Evolutionary conservation across 1,140 invertebrate species (phyloP).

Genomic region (Spodoptera frugiperda): DNA sequence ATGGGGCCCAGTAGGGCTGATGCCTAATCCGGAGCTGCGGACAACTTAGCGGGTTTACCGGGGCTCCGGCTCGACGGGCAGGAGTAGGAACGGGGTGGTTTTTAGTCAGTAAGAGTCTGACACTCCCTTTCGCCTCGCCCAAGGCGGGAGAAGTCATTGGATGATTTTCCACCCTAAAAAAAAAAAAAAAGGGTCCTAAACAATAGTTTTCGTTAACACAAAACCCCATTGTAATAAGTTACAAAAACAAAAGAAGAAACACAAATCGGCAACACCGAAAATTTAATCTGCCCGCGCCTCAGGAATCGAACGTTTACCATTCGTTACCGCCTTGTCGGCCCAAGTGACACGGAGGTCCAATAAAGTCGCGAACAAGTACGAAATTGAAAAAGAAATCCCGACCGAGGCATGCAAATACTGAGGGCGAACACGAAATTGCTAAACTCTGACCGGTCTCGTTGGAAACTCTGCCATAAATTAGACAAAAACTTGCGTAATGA

Average conservation of each 20-base stretch:
- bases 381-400: slow-evolving; percentile 77
- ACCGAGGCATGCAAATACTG: slow-evolving; percentile 64
- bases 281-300: slow-evolving; percentile 15
- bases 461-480: slow-evolving; percentile 50
- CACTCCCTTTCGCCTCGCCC: too few species aligned
- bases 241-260: background rate
- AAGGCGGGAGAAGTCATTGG: too few species aligned
- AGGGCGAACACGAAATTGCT: slow-evolving; percentile 64
- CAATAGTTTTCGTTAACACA: too few species aligned
- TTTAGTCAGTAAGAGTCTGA: too few species aligned
- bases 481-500: slow-evolving; percentile 36
- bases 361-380: slow-evolving; percentile 70
- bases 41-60: too few species aligned
- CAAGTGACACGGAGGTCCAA: slow-evolving; percentile 65
- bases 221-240: too few species aligned
- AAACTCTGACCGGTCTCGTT: slow-evolving; percentile 55
- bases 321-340: slow-evolving; percentile 54
- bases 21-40: too few species aligned
- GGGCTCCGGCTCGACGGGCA: too few species aligned
- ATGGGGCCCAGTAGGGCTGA: too few species aligned
- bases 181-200: too few species aligned
- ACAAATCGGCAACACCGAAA: background rate
- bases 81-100: too few species aligned
- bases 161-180: too few species aligned
- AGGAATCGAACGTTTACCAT: slow-evolving; percentile 32